A percentile compares a stretch with the other conserved stretches of the same genome.
These are phyloP conservation scores for Leptatherina wallacei DNA, from an alignment of 2,797 vertebrate species.

Conservation along the genomic window DNA sequence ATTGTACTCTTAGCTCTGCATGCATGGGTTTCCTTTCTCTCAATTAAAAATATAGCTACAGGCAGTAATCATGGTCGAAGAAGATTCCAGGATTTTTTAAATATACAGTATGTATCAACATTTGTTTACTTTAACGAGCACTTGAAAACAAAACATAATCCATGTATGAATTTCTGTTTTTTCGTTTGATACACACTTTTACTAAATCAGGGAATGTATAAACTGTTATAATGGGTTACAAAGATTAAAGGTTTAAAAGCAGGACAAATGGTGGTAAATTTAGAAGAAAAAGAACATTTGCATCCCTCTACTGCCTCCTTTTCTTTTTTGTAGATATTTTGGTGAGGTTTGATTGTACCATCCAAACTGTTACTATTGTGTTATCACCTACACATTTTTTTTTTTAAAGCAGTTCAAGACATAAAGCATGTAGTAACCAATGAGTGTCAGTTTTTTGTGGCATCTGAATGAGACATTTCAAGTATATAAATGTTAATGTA, in stretches of 20 bases:
- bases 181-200: background rate
- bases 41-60: background rate
- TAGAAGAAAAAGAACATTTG: background rate
- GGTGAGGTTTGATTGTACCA: background rate
- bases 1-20: conserved; percentile 24
- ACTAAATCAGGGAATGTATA: background rate
- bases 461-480: background rate
- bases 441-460: background rate
- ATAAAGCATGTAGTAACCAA: too few relatives aligned
- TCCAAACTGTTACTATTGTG: too few relatives aligned
- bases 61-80: background rate
- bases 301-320: background rate
- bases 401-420: too few relatives aligned
- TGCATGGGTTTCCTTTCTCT: conserved; percentile 9
- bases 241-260: too few relatives aligned
- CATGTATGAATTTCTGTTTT: background rate
- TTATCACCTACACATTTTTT: too few relatives aligned
- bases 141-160: conserved; percentile 1
- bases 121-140: background rate
- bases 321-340: background rate
- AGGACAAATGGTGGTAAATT: background rate
- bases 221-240: background rate
- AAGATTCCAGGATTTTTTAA: background rate
- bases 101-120: background rate
- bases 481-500: background rate